phyloP scores from a whole-genome alignment of 2,888 invertebrate species.

The Drosophila sordidula region DNA sequence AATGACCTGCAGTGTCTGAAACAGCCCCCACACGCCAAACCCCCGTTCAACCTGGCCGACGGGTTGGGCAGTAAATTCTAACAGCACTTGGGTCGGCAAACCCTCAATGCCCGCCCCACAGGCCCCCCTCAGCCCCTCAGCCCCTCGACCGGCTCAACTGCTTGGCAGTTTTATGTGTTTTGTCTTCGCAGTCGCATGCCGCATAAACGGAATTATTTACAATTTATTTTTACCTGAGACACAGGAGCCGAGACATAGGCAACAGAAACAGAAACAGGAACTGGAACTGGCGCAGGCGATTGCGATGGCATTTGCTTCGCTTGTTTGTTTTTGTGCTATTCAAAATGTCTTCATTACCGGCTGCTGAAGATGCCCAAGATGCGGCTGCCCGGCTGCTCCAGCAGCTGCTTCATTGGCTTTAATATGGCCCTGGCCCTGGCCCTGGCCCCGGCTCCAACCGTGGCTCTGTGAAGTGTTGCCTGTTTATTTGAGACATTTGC shows the following conservation, averaged over 20 bases:
- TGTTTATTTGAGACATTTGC: conserved; percentile 60
- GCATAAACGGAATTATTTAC: conserved; percentile 80
- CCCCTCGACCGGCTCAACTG: conserved; percentile 37
- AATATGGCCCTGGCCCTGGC: conserved; percentile 40
- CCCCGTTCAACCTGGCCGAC: conserved; percentile 8
- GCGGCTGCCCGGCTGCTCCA: conserved; percentile 18
- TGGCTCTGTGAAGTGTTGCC: conserved; percentile 45
- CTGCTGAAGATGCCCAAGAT: conserved; percentile 43
- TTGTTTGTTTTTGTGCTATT: conserved; percentile 71
- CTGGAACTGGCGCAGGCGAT: conserved; percentile 11
- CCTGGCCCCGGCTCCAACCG: conserved; percentile 4
- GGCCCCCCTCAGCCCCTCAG: too few species aligned
- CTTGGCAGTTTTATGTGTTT: conserved; percentile 78
- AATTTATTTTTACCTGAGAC: conserved; percentile 77
- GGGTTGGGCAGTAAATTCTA: conserved; percentile 52
- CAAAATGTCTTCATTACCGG: conserved; percentile 78
- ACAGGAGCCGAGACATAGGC: conserved; percentile 18
- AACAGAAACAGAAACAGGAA: conserved; percentile 12
- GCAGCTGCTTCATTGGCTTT: conserved; percentile 65
- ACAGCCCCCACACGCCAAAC: conserved; percentile 6
- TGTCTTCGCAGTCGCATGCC: conserved; percentile 75
- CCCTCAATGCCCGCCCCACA: conserved; percentile 38
- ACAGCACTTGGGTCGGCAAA: conserved; percentile 57
- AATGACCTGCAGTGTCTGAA: conserved; percentile 76
- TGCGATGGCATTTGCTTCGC: conserved; percentile 56